A percentile compares a stretch with the other conserved stretches of the same genome.
Evolutionary conservation across 2,113 vertebrate genomes (phyloP).

Genomic region (Dasyurus viverrinus): DNA sequence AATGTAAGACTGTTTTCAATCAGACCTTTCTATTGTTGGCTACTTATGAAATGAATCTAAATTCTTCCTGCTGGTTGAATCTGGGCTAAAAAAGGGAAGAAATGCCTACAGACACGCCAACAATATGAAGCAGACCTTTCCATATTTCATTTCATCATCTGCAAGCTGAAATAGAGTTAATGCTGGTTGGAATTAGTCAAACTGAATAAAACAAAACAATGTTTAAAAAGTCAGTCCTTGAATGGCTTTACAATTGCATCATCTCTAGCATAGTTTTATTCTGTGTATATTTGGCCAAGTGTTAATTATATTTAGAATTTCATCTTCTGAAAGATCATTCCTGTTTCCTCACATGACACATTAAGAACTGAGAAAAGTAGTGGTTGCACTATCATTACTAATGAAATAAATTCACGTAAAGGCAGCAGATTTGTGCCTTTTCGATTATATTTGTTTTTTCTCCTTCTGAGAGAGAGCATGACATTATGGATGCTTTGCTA

Average conservation of each 20-base stretch:
- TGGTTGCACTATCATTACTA: not conserved
- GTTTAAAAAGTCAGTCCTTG: not conserved
- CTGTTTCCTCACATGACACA: not conserved
- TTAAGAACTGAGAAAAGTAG: not conserved
- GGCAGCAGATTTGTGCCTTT: not conserved
- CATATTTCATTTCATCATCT: not conserved
- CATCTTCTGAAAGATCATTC: not conserved
- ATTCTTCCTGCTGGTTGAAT: not conserved
- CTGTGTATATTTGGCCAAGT: not conserved
- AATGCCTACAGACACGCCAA: not conserved
- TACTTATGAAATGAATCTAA: not conserved
- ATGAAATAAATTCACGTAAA: not conserved
- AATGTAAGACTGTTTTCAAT: not conserved
- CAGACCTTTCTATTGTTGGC: not conserved
- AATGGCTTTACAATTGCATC: not conserved
- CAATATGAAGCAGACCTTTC: not conserved
- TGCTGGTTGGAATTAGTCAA: not conserved
- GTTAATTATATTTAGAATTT: not conserved
- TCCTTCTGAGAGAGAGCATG: not conserved
- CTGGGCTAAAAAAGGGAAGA: not conserved
- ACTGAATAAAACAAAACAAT: not conserved
- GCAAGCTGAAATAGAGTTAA: not conserved
- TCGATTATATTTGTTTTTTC: not conserved
- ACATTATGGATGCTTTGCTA: not conserved
- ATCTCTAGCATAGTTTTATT: not conserved